Base-by-base conservation (phyloP, 1,140 invertebrate genomes). In the Phocides pigmalion region DNA sequence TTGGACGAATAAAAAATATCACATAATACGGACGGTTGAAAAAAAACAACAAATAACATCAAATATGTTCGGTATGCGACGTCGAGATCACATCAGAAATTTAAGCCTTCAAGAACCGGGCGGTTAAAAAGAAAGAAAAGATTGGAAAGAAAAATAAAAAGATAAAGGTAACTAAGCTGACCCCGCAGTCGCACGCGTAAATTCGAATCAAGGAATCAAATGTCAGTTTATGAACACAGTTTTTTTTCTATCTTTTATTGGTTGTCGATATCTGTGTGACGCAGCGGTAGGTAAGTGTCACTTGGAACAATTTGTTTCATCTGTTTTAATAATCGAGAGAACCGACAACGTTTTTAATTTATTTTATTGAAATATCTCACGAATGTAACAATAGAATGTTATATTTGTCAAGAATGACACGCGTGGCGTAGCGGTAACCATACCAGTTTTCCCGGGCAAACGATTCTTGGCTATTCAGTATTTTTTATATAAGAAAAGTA, bases 51-150 rank as follows among this genome's bases (percentile, higher is more conserved):
- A 75, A 84, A 76, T 74, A 84, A 84, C 72, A 87, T 87, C 83
- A 87, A 89, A 85, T 82, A 90, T 89, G 88, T 79, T 80, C 70
- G 84, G 88, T 82, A 90, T 90, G 88, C 86, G 79, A 81, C 81
- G 80, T 72, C 79, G 76, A 79, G 85, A 90, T 90, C 83, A 81
- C 79, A 90, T 90, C 86, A 78, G 84, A 83, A 87, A 86, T 81
- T 84, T 82, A 82, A 87, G 84, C 84, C 76, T 81, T 81, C 81
- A 80, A 84, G 77, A 79, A 76, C 71, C 77, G 79, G 72, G 64
- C 64, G 70, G 71, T 56, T 68, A 64, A 76, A 76, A 64, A 76
- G 75, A 80, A 74, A 81, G 64, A 68, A 54, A 64, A 68, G 49
- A 54, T 63, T 22, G 47, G 72, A 79, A 64, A 75, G 66, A 70